phyloP scores from a whole-genome alignment of 2,888 invertebrate species.

The Orthosia incerta region DNA sequence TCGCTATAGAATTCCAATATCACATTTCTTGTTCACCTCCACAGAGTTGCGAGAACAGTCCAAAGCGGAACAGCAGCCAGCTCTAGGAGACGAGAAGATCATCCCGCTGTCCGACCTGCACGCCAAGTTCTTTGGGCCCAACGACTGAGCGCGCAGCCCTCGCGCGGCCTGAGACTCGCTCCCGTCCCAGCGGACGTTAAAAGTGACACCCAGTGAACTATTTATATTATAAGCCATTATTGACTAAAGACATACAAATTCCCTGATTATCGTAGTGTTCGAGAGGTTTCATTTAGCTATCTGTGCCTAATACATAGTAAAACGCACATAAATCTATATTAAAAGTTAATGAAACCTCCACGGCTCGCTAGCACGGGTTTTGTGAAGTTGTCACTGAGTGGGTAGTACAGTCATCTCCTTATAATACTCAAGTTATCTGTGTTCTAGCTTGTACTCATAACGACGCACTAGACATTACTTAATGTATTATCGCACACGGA shows the following conservation, averaged over 20 bases:
- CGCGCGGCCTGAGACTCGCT: slow-evolving; percentile 20
- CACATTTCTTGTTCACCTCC: neutral
- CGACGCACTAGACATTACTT: neutral
- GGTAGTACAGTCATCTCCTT: slow-evolving; percentile 16
- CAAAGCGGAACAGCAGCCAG: slow-evolving; percentile 84
- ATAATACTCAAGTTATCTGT: slow-evolving; percentile 50
- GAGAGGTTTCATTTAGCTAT: slow-evolving; percentile 42
- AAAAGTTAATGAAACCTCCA: slow-evolving; percentile 30
- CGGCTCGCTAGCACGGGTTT: slow-evolving; percentile 39
- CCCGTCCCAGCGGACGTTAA: slow-evolving; percentile 46
- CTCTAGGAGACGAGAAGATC: slow-evolving; percentile 83
- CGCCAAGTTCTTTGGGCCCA: slow-evolving; percentile 77
- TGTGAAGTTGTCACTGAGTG: slow-evolving; percentile 39
- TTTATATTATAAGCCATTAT: slow-evolving; percentile 62
- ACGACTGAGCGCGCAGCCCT: slow-evolving; percentile 71
- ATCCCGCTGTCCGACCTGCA: slow-evolving; percentile 82
- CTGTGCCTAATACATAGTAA: slow-evolving; percentile 57
- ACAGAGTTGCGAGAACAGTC: slow-evolving; percentile 87
- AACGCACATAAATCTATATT: slow-evolving; percentile 50
- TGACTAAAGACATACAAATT: slow-evolving; percentile 55
- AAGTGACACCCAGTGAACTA: slow-evolving; percentile 53
- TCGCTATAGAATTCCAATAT: slow-evolving; percentile 4
- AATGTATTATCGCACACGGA: slow-evolving; percentile 10
- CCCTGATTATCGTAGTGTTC: slow-evolving; percentile 46
- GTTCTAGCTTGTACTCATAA: slow-evolving; percentile 29